Evolutionary conservation across 2,888 invertebrate genomes (phyloP).

Genomic region (Apodemia mormo): DNA sequence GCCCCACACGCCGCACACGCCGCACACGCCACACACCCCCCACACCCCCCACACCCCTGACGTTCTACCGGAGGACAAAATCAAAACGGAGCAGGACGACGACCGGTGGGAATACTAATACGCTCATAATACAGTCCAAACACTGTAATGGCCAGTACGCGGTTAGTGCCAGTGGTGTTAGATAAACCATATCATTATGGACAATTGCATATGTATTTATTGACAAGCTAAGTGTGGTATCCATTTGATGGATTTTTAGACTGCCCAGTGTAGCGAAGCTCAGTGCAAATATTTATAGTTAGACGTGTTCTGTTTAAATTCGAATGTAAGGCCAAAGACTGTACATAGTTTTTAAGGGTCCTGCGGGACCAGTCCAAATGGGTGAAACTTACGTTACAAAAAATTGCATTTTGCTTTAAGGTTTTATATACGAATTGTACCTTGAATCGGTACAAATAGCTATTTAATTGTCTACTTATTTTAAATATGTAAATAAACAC

Average conservation of each 20-base stretch:
- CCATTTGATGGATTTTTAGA: conserved; percentile 36
- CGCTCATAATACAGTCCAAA: conserved; percentile 34
- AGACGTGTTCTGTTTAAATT: conserved; percentile 56
- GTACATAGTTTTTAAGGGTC: conserved; percentile 57
- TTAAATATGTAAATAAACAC: conserved; percentile 76
- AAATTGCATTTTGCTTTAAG: conserved; percentile 78
- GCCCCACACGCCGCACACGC: conserved; percentile 46
- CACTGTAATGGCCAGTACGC: conserved; percentile 36
- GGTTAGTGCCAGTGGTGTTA: conserved; percentile 27
- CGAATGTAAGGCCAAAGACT: conserved; percentile 79
- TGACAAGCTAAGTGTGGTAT: conserved; percentile 43
- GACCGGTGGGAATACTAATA: conserved; percentile 84
- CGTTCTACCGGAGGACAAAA: conserved; percentile 72
- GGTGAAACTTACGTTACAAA: conserved; percentile 72
- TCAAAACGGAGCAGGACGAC: conserved; percentile 83
- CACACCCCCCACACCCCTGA: conserved; percentile 41
- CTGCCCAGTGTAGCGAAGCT: conserved; percentile 43
- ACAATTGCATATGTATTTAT: conserved; percentile 47
- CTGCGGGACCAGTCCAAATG: conserved; percentile 48
- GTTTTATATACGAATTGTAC: conserved; percentile 61
- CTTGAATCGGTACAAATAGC: conserved; percentile 72
- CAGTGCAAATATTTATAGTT: conserved; percentile 62
- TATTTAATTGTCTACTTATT: conserved; percentile 49
- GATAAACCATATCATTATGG: conserved; percentile 39
- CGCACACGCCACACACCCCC: conserved; percentile 26